Base-by-base conservation (phyloP, 2,113 vertebrate genomes). In the Tyrannus savana region DNA sequence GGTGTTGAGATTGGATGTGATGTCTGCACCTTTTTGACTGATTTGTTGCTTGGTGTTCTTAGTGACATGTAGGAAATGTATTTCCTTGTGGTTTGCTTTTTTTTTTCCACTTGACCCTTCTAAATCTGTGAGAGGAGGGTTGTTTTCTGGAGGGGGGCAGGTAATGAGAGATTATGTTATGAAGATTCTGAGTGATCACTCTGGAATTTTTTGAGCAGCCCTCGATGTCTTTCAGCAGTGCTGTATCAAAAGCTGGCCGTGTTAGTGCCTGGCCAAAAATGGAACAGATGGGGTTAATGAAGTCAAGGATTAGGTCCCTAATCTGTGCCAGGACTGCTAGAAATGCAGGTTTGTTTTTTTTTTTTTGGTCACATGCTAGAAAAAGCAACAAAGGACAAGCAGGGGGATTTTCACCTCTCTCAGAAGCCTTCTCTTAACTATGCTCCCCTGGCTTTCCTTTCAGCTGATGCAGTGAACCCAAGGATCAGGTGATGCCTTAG, bases 41-140 rank as follows among this genome's bases (percentile, higher is more conserved):
- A 24, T 44, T 30, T 14, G 4, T 3, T 59, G 58, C 41, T 62
- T 16, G 0, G n/a, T 8, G 1, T 25, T 19, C 42, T 33, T 6
- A 9, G 6, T 6, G n/a, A 5, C 22, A 3, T 0, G 0, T 5
- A 12, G 39, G 50, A 60, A 55, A 44, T 23, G 17, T 1, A 3
- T 46, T 83, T 66, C 33, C 30, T n/a, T 19, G 27, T n/a, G 42
- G 41, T 2, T 2, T 64, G 28, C 3, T 21, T 67, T 55, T 62
- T 41, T 55, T 71, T 85, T 37, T 37, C 35, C 7, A 8, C 22
- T 44, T 13, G n/a, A 6, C 13, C 30, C 25, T 52, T 64, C 31
- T 68, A 10, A 56, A 50, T 37, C 35, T 37, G 6, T 33, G 25
- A 56, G 42, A 8, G 33, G 35, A 37, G 49, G 50, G 49, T 35